A percentile compares a stretch with the other conserved stretches of the same genome.
phyloP scores from a whole-genome alignment of 1,140 invertebrate species.

The Gerris buenoi region DNA sequence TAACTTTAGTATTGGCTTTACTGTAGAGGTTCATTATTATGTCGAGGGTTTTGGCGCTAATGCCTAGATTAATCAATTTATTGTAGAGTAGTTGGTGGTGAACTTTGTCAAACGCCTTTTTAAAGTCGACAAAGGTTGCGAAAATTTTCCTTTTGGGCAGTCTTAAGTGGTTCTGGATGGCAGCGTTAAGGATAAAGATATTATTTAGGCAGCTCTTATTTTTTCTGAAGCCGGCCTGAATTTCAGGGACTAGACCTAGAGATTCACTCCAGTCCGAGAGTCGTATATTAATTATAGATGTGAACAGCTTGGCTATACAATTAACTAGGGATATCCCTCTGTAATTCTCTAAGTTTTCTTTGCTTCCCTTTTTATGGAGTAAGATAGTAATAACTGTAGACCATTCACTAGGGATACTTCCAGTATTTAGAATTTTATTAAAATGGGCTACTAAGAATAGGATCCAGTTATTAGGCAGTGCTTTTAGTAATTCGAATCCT shows the following conservation, averaged over 20 bases:
- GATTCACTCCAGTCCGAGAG: not conserved
- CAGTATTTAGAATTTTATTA: not conserved
- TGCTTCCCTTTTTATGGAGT: not conserved
- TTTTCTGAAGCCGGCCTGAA: not conserved
- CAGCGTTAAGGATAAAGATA: not conserved
- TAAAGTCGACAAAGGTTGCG: not conserved
- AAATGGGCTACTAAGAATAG: not conserved
- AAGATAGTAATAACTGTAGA: not conserved
- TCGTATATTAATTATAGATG: not conserved
- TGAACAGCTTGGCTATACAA: not conserved
- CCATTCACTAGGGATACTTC: not conserved
- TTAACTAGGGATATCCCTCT: not conserved
- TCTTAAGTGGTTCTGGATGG: not conserved
- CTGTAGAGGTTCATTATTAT: not conserved
- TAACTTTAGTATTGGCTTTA: not conserved
- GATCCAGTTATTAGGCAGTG: not conserved
- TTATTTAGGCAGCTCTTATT: not conserved
- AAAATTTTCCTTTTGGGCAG: not conserved
- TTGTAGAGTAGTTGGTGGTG: not conserved
- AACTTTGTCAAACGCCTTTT: not conserved
- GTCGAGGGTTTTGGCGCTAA: not conserved
- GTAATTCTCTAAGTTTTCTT: slow-evolving; percentile 2
- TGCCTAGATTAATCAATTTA: not conserved
- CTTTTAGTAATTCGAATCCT: not conserved
- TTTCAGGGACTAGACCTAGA: too few species aligned